Evolutionary conservation across 2,888 invertebrate genomes (phyloP), one percentile per base, ranked within the genome.

Genomic region (Papilio elwesi): DNA sequence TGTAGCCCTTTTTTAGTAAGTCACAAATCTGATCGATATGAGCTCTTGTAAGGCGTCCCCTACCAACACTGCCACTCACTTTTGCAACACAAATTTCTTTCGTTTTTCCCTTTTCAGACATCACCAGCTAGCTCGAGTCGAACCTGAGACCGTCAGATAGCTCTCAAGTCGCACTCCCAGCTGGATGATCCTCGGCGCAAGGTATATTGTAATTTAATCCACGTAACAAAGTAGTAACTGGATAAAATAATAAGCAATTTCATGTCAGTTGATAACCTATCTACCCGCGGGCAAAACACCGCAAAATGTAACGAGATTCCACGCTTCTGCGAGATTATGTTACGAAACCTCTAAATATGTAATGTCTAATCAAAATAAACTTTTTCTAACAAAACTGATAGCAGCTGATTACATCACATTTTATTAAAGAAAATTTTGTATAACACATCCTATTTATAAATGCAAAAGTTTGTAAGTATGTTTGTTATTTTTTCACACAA

Each of bases 231-330:
- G 1, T 10, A 43, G 15, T 62, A 43, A 43, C 59, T 43, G 59
- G 59, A 43, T n/a, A 38, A 59, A 59, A 68, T 59, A 59, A 68
- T 68, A 51, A 68, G 68, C 68, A 51, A 51, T 68, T 59, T 59
- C 36, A 68, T 57, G 48, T 68, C 9, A 26, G n/a, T 15, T 59
- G 57, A 68, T 59, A 49, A 12, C 49, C 26, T 38, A 13, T 59
- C 59, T 59, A 15, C 36, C 51, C 36, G 12, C 57, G 57, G 10
- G 26, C 26, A 26, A 68, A 57, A 26, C 49, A 49, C 55, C 47
- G 11, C 16, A 38, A 16, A 68, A 59, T 59, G 59, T 59, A 68
- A 59, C 68, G 49, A 68, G 59, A 59, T 49, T 49, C 51, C 51
- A 59, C 47, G 16, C 38, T 43, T n/a, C 7, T 13, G 15, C 43